Percentiles rank a stretch among this genome's conserved stretches.
Conservation (phyloP, 2,113 vertebrate genomes). For the Ia io region DNA sequence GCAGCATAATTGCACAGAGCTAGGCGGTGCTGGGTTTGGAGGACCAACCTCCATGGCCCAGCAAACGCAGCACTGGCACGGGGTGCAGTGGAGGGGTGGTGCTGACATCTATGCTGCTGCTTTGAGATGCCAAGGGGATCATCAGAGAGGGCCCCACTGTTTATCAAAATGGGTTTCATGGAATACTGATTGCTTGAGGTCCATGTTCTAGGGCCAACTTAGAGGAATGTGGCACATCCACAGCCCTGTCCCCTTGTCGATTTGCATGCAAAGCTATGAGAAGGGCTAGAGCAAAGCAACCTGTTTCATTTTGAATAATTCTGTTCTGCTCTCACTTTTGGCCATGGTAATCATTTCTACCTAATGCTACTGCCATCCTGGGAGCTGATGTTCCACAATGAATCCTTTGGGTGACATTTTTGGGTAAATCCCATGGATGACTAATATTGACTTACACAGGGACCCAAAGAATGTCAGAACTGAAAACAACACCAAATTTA, state of each 20-base stretch:
- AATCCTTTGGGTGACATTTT: not conserved
- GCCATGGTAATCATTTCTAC: not conserved
- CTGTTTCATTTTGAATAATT: constrained; percentile 25
- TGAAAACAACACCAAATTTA: not conserved
- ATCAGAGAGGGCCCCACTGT: not conserved
- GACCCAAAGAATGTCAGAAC: not conserved
- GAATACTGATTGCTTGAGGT: not conserved
- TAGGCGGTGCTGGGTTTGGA: not conserved
- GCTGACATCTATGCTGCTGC: not conserved
- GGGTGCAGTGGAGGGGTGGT: too few species aligned
- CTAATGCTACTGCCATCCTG: not conserved
- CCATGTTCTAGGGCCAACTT: not conserved
- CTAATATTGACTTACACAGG: not conserved
- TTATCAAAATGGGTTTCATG: not conserved
- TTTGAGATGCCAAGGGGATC: not conserved
- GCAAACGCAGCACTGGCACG: not conserved
- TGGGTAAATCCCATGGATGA: not conserved
- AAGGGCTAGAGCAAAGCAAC: not conserved
- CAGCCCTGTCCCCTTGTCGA: not conserved
- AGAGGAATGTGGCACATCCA: not conserved
- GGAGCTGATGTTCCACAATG: not conserved
- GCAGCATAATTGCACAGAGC: not conserved
- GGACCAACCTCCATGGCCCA: too few species aligned
- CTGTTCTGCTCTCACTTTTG: constrained; percentile 6
- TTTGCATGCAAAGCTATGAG: not conserved